Conservation (phyloP, 1,140 invertebrate genomes). For the Lanistes nyassanus region DNA sequence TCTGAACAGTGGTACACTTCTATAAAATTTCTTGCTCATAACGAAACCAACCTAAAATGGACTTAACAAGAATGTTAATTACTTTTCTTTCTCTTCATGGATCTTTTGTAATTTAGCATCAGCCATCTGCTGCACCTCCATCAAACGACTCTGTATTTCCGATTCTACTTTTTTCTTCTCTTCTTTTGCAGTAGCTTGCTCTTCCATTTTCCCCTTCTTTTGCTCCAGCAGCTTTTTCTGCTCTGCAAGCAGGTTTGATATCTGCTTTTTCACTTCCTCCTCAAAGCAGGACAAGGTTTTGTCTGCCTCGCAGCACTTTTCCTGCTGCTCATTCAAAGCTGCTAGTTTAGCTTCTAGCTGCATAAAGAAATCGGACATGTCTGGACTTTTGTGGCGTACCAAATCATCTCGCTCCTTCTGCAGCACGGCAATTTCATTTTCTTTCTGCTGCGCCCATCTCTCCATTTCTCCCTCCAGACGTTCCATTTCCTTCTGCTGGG, state of each 20-base stretch:
- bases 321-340: constrained; percentile 14
- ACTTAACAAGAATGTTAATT: neutral
- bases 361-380: constrained; percentile 4
- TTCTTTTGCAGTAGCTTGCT: constrained; percentile 24
- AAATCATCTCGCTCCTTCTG: constrained; percentile 24
- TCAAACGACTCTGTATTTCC: constrained; percentile 36
- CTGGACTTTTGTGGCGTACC: constrained; percentile 28
- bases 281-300: constrained; percentile 25
- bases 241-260: constrained; percentile 16
- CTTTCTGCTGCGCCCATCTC: constrained; percentile 46
- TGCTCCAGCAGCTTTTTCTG: constrained; percentile 27
- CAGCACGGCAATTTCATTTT: constrained; percentile 23
- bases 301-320: constrained; percentile 39
- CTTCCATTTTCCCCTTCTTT: constrained; percentile 21
- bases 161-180: constrained; percentile 35
- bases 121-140: constrained; percentile 33
- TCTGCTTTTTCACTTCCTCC: constrained; percentile 26
- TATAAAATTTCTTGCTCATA: no score
- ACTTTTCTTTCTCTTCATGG: constrained; percentile 48
- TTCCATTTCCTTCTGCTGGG: constrained; percentile 49
- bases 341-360: constrained; percentile 11
- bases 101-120: constrained; percentile 41
- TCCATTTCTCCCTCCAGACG: constrained; percentile 53
- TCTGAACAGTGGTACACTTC: no score
- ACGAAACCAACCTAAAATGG: no score